Evolutionary conservation across 2,797 vertebrate species (phyloP).

Genomic region (Sciurus carolinensis): DNA sequence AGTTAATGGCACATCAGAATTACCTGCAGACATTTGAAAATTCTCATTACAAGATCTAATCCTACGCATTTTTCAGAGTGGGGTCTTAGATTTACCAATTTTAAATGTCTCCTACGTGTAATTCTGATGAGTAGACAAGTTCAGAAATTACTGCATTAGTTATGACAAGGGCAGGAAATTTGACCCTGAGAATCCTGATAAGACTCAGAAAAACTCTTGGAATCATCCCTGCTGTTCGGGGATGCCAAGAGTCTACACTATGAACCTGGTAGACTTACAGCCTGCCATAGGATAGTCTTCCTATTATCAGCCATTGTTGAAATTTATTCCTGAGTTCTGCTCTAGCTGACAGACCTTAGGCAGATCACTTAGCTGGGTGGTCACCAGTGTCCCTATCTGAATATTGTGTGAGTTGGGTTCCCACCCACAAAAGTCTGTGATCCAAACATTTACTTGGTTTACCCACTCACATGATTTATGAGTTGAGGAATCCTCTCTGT

Average conservation of each 20-base stretch:
- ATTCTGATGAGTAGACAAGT: conserved; percentile 8
- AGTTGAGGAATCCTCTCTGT: background rate
- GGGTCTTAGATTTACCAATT: background rate
- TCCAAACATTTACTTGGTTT: background rate
- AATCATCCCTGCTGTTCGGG: background rate
- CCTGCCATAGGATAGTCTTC: background rate
- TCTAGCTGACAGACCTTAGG: background rate
- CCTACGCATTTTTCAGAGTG: background rate
- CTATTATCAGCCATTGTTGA: background rate
- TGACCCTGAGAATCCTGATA: background rate
- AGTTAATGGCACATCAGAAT: background rate
- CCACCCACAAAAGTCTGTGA: background rate
- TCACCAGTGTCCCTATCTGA: background rate
- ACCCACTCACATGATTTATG: background rate
- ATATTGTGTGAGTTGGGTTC: background rate
- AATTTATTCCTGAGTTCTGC: background rate
- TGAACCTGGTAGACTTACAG: background rate
- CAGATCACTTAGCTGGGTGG: background rate
- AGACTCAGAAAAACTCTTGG: background rate
- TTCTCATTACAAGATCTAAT: background rate
- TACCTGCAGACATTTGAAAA: background rate
- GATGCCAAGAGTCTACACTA: background rate
- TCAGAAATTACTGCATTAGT: background rate
- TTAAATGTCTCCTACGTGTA: background rate
- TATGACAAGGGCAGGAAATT: background rate